A percentile compares a stretch with the other conserved stretches of the same genome.
phyloP scores from a whole-genome alignment of 2,888 invertebrate genomes.

The Rhamphomyia laevipes region DNA sequence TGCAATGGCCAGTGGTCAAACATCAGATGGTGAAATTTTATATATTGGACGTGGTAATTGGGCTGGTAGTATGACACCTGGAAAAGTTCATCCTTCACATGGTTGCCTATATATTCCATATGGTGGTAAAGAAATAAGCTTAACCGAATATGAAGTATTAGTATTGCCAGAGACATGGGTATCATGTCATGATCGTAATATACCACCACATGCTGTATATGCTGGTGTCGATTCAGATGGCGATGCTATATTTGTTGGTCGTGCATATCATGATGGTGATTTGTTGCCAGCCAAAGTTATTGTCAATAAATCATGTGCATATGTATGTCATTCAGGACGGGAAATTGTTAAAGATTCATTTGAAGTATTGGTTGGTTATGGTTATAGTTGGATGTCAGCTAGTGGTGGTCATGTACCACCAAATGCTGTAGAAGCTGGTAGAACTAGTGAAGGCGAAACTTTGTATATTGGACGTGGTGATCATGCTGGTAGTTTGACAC shows the following conservation, averaged over 20 bases:
- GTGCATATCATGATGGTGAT: slow-evolving; percentile 46
- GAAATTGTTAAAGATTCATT: slow-evolving; percentile 44
- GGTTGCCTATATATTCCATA: slow-evolving; percentile 41
- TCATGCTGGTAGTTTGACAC: slow-evolving; percentile 44
- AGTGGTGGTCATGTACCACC: slow-evolving; percentile 40
- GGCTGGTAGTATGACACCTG: slow-evolving; percentile 44
- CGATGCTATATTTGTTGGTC: slow-evolving; percentile 33
- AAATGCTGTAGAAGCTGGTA: slow-evolving; percentile 40
- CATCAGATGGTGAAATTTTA: slow-evolving; percentile 42
- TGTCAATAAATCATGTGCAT: slow-evolving; percentile 44
- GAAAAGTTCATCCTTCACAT: slow-evolving; percentile 45
- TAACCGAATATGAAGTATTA: slow-evolving; percentile 38
- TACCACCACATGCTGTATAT: slow-evolving; percentile 22
- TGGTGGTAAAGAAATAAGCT: slow-evolving; percentile 36
- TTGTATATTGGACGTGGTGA: slow-evolving; percentile 45
- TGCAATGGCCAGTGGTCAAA: slow-evolving; percentile 21
- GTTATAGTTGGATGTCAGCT: slow-evolving; percentile 43
- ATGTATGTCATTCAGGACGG: slow-evolving; percentile 43
- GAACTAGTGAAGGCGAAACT: slow-evolving; percentile 42
- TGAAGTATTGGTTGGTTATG: slow-evolving; percentile 43
- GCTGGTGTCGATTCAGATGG: slow-evolving; percentile 35
- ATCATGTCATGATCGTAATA: slow-evolving; percentile 25
- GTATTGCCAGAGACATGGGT: slow-evolving; percentile 34
- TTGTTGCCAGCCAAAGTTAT: slow-evolving; percentile 51
- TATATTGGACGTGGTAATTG: slow-evolving; percentile 45